A percentile compares a stretch with the other conserved stretches of the same genome.
Conservation (phyloP, 2,113 vertebrate species). For the Grantiella picta region DNA sequence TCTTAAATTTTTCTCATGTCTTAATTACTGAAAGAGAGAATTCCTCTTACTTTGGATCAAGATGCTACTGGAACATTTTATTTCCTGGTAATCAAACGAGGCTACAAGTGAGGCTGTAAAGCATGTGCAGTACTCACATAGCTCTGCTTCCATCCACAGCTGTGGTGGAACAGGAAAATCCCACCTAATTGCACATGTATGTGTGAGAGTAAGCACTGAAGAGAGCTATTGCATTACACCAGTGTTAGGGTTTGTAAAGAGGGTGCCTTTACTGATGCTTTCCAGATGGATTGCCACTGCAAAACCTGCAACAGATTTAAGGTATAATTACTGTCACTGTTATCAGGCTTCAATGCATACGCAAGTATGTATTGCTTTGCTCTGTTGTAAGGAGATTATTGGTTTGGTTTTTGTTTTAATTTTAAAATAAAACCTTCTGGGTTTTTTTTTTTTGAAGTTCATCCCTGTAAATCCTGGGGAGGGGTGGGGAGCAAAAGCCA, state of each 20-base stretch:
- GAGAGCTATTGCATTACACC: not conserved
- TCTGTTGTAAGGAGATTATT: not conserved
- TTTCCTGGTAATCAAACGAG: not conserved
- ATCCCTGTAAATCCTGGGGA: not conserved
- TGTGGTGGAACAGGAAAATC: not conserved
- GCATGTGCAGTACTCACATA: fast-evolving
- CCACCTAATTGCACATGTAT: not conserved
- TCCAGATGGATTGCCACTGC: not conserved
- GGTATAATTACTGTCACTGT: not conserved
- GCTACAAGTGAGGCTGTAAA: not conserved
- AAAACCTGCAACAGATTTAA: not conserved
- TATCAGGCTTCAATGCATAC: not conserved
- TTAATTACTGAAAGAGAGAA: not conserved
- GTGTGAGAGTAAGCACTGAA: not conserved
- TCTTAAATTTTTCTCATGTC: not conserved
- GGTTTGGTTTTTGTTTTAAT: fast-evolving
- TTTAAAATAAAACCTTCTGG: not conserved
- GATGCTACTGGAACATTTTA: not conserved
- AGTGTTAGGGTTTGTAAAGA: not conserved
- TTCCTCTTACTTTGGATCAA: not conserved
- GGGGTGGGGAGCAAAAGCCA: not conserved
- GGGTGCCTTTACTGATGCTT: not conserved
- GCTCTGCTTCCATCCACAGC: not conserved
- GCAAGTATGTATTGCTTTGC: not conserved
- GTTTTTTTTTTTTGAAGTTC: not conserved